phyloP scores from a whole-genome alignment of 2,797 vertebrate species.

The Austrolebias charrua region DNA sequence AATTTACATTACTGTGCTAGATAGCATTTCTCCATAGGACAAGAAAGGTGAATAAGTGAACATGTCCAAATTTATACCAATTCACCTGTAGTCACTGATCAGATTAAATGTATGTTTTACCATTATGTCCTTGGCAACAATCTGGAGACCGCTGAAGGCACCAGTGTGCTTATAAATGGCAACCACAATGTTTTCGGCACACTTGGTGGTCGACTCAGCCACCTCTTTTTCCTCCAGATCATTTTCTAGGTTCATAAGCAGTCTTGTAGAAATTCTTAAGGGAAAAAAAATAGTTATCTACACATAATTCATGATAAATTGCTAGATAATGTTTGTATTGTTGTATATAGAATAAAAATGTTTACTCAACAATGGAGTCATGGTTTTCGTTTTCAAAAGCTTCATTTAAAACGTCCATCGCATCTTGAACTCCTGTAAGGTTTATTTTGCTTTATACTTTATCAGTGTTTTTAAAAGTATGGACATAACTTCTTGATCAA shows the following conservation, averaged over 20 bases:
- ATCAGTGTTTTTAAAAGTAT: too few relatives aligned
- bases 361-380: background rate
- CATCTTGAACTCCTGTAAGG: too few relatives aligned
- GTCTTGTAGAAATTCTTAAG: conserved; percentile 14
- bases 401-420: too few relatives aligned
- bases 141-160: conserved; percentile 1
- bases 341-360: background rate
- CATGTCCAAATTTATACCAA: too few relatives aligned
- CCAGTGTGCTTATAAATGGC: background rate
- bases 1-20: too few relatives aligned
- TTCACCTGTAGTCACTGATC: too few relatives aligned
- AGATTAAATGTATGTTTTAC: conserved; percentile 24
- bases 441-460: too few relatives aligned
- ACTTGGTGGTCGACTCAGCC: accelerated
- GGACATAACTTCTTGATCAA: too few relatives aligned
- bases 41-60: too few relatives aligned
- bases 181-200: accelerated
- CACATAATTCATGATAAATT: background rate
- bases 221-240: background rate
- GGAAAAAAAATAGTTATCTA: background rate
- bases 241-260: background rate
- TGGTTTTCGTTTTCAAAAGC: too few relatives aligned
- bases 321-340: background rate
- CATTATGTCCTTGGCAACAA: conserved; percentile 27
- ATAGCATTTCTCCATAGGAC: too few relatives aligned